Evolutionary conservation across 2,888 invertebrate genomes (phyloP).

Genomic region (Allophyes oxyacanthae): DNA sequence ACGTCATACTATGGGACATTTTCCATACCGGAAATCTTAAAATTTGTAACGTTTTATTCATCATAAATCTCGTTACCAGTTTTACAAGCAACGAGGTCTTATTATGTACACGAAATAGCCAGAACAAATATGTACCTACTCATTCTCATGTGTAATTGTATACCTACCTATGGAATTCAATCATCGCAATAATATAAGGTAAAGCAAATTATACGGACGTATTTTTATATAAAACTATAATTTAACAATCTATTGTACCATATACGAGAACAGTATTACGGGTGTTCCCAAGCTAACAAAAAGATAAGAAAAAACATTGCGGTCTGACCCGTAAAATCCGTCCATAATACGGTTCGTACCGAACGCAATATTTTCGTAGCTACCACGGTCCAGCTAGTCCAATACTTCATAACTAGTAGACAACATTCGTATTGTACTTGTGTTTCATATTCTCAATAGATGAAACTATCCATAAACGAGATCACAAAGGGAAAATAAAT

Average conservation of each 20-base stretch:
- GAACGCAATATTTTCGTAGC: constrained; percentile 28
- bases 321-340: constrained; percentile 37
- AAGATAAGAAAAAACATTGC: constrained; percentile 34
- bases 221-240: constrained; percentile 17
- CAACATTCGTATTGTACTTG: constrained; percentile 52
- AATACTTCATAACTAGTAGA: constrained; percentile 47
- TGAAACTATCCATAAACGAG: constrained; percentile 71
- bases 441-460: constrained; percentile 68
- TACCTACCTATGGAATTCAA: too few relatives aligned
- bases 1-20: too few relatives aligned
- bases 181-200: too few relatives aligned
- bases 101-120: too few relatives aligned
- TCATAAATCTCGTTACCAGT: too few relatives aligned
- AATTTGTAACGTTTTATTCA: too few relatives aligned
- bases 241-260: constrained; percentile 17
- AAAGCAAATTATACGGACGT: not conserved
- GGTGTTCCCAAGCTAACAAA: constrained; percentile 16
- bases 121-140: too few relatives aligned
- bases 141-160: too few relatives aligned
- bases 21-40: too few relatives aligned
- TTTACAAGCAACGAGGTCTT: too few relatives aligned
- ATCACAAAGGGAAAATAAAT: constrained; percentile 76
- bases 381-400: constrained; percentile 28
- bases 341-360: constrained; percentile 28
- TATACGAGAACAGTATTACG: constrained; percentile 16